These are phyloP conservation scores for Aphodius granarius DNA, from an alignment of 2,888 invertebrate species.

Conservation along the genomic window DNA sequence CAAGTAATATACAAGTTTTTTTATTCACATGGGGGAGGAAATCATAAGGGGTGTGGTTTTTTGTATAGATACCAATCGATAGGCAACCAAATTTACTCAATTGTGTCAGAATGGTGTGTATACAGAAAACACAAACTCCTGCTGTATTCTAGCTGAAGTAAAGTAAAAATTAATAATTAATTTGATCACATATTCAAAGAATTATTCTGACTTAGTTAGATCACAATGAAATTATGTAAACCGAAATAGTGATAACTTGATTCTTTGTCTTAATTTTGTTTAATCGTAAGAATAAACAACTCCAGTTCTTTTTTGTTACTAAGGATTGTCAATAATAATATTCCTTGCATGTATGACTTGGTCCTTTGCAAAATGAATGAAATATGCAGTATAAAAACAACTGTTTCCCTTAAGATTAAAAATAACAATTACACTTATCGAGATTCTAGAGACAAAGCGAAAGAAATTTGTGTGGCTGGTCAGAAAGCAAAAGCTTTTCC, in stretches of 20 bases:
- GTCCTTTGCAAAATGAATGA: not conserved
- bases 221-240: slow-evolving; percentile 32
- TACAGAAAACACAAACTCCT: not conserved
- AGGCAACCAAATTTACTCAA: not conserved
- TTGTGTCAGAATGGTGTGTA: not conserved
- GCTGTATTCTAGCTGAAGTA: not conserved
- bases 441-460: not conserved
- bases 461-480: slow-evolving; percentile 36
- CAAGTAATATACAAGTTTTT: not conserved
- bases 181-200: slow-evolving; percentile 28
- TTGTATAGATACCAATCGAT: not conserved
- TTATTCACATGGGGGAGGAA: not conserved
- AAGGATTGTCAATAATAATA: not conserved
- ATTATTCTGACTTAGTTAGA: slow-evolving; percentile 34
- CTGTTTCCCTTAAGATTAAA: not conserved
- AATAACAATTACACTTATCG: not conserved
- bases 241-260: not conserved
- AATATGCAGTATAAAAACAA: not conserved
- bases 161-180: slow-evolving; percentile 6
- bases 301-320: not conserved
- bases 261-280: not conserved
- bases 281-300: not conserved
- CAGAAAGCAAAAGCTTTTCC: slow-evolving; percentile 27
- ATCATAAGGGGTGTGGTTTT: not conserved
- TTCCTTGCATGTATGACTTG: not conserved